Base-by-base conservation (phyloP, 2,113 vertebrate genomes). In the Solenodon paradoxus region DNA sequence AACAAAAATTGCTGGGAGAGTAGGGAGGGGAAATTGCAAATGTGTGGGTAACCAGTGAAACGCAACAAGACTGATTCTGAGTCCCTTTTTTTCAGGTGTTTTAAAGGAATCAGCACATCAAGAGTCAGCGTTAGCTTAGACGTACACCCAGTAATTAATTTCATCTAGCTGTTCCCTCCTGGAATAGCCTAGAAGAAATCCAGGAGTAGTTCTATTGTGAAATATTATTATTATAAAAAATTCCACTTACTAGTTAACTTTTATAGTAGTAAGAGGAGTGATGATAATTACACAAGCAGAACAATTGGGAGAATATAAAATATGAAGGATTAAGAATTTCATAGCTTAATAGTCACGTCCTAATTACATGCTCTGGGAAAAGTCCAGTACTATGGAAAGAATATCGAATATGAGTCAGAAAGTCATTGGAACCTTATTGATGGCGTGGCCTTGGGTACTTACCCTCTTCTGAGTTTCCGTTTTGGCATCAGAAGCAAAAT, bases 401-500 rank as follows among this genome's bases (percentile, higher is more conserved):
- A 3, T 38, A 10, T 5, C n/a, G 28, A 0, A 20, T 30, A 30
- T 61, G 64, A 92, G n/a, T 84, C 80, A 90, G 42, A 94, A 88
- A 75, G 26, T 38, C 28, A 4, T 16, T 45, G 47, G n/a, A 20
- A 55, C 72, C 30, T 78, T 93, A 30, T 32, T 72, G 82, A 47
- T 19, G n/a, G 22, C 68, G 32, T 74, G 35, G 9, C n/a, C 35
- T 80, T 51, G 20, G 35, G 16, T 26, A 28, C 7, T 51, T 72
- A 92, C 63, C 24, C 22, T 75, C 51, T 93, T 79, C n/a, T 95
- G 85, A 77, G n/a, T 75, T 85, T 95, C 17, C 38, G 20, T 90
- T 88, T 94, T 74, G 80, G 19, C 15, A 35, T 80, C 69, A 81
- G 69, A 79, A 80, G 12, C 9, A 5, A 82, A 38, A 26, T 66